Evolutionary conservation across 2,113 vertebrate species (phyloP), one percentile per base, ranked within the genome.

Genomic region (Albula glossodonta): DNA sequence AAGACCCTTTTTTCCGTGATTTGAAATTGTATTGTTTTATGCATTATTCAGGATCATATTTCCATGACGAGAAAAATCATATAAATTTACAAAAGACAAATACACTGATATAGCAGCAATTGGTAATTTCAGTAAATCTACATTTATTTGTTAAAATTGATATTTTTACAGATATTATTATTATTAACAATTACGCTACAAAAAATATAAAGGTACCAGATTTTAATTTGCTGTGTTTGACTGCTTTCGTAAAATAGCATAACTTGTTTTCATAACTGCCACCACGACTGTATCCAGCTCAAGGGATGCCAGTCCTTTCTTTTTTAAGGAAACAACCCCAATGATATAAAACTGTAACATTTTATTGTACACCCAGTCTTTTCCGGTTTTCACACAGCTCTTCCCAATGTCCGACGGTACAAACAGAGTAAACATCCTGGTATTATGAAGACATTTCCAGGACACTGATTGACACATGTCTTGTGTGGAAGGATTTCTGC

Each of bases 331-430:
- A 85, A 70, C 83, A 13, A 88, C 60, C 78, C 78, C 48, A 57
- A 51, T 85, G 80, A 85, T 83, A 83, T 85, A 85, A 89, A 85
- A 83, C 31, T 83, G 60, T 87, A 80, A 87, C 83, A 87, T 89
- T 86, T 85, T 82, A 83, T 89, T 89, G 86, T 85, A 49, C 53
- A 53, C 52, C 19, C 15, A 49, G 48, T 84, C 25, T 85, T 48
- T 63, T 49, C 12, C 17, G 7, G 52, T 49, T 66, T 89, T 86
- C 82, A 81, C 60, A 81, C 66, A 85, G 82, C 77, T 74, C 63
- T 86, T n/a, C 82, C 84, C 81, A 84, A 22, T 56, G 70, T 52
- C 83, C 52, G 13, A 85, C 77, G 80, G 78, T 53, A 57, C 78
- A 86, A 9, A 10, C 63, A 74, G 57, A 83, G 74, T 84, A 87